Conservation (phyloP, 23 tunicate genomes). For the Phallusia fumigata region DNA sequence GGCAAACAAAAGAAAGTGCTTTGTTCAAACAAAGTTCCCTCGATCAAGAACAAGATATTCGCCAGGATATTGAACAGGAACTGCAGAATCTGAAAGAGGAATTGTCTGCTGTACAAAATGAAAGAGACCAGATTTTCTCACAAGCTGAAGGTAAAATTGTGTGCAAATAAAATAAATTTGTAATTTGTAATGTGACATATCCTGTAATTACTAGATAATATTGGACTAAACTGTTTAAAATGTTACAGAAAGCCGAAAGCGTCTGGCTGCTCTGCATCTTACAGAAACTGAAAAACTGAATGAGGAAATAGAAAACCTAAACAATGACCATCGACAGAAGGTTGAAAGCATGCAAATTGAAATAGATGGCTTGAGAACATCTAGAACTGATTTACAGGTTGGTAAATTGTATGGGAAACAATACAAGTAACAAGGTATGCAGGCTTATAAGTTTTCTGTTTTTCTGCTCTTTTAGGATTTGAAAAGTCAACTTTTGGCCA, state of each 20-base stretch:
- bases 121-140: constrained; percentile 54
- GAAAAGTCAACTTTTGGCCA: constrained; percentile 47
- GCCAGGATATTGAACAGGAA: constrained; percentile 13
- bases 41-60: neutral
- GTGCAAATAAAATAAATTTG: neutral
- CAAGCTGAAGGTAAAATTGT: constrained; percentile 77
- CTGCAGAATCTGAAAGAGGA: constrained; percentile 39
- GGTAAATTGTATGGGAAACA: neutral
- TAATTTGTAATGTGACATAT: neutral
- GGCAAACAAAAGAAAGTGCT: constrained; percentile 11
- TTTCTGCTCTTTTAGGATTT: constrained; percentile 42
- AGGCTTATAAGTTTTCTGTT: neutral
- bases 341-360: constrained; percentile 68
- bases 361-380: constrained; percentile 61
- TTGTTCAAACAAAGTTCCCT: neutral
- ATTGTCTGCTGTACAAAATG: constrained; percentile 32
- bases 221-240: too few species aligned
- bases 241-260: constrained; percentile 61
- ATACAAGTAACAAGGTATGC: neutral
- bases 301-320: constrained; percentile 18
- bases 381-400: constrained; percentile 71
- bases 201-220: too few species aligned
- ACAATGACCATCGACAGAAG: constrained; percentile 10
- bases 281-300: constrained; percentile 32
- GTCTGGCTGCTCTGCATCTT: constrained; percentile 71